Evolutionary conservation across 2,888 invertebrate genomes (phyloP).

Genomic region (Tethea ocularis): DNA sequence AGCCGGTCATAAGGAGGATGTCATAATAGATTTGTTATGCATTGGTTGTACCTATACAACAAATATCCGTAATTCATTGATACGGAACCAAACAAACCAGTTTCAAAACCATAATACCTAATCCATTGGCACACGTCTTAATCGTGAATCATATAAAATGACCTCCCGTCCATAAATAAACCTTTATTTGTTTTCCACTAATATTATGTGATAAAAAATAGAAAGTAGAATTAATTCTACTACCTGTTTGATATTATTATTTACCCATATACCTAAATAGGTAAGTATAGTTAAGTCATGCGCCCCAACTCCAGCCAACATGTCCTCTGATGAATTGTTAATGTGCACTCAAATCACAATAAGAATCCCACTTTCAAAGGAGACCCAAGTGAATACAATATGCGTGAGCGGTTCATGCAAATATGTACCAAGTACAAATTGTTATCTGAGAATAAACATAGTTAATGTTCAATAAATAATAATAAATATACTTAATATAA

Average conservation of each 20-base stretch:
- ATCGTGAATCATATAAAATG: too few species aligned
- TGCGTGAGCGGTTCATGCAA: constrained; percentile 26
- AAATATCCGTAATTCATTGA: too few species aligned
- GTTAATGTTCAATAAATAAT: background rate
- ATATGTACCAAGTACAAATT: background rate
- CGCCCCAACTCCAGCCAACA: constrained; percentile 33
- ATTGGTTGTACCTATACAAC: too few species aligned
- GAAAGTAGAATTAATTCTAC: constrained; percentile 13
- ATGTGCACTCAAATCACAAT: constrained; percentile 73
- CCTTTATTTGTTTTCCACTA: too few species aligned
- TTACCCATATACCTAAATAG: constrained; percentile 23
- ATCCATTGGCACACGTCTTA: too few species aligned
- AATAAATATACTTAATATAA: too few species aligned
- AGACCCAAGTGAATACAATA: constrained; percentile 45
- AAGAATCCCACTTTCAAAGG: constrained; percentile 64
- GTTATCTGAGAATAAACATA: background rate
- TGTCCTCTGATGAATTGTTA: constrained; percentile 68
- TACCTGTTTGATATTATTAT: constrained; percentile 22
- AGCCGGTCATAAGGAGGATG: too few species aligned
- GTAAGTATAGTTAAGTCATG: constrained; percentile 31
- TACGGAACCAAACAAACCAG: too few species aligned
- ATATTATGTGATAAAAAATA: background rate
- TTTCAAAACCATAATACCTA: too few species aligned
- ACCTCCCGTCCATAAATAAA: too few species aligned
- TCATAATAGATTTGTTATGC: too few species aligned